These are phyloP conservation scores for Meteorus colon DNA, from an alignment of 2,888 invertebrate genomes.

Conservation along the genomic window DNA sequence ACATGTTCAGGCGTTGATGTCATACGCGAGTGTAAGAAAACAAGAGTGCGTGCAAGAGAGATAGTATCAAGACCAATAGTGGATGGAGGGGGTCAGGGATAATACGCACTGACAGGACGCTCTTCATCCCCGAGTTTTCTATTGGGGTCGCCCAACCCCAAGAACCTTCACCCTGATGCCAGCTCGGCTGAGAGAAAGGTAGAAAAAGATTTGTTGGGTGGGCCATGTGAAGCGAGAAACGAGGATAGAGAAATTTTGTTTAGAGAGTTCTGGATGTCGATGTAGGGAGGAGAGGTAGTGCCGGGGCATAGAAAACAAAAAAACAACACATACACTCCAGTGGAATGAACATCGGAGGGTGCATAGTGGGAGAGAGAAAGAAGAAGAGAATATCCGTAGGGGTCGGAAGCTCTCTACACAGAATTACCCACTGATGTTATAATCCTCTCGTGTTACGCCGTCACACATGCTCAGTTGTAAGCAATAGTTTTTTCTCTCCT, in stretches of 20 bases:
- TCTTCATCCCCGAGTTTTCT: slow-evolving; percentile 54
- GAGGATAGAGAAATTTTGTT: slow-evolving; percentile 33
- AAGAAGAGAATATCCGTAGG: slow-evolving; percentile 41
- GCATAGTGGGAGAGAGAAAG: slow-evolving; percentile 29
- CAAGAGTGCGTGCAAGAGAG: slow-evolving; percentile 13
- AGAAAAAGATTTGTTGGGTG: slow-evolving; percentile 14
- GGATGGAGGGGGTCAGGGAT: slow-evolving; percentile 62
- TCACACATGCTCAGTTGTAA: slow-evolving; percentile 67
- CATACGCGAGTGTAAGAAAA: slow-evolving; percentile 6
- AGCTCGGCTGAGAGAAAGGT: slow-evolving; percentile 15
- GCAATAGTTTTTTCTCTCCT: slow-evolving; percentile 64
- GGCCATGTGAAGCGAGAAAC: slow-evolving; percentile 29
- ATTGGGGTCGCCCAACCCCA: slow-evolving; percentile 51
- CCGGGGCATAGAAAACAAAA: slow-evolving; percentile 46
- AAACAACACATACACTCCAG: slow-evolving; percentile 67
- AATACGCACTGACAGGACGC: slow-evolving; percentile 71
- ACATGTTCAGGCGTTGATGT: slow-evolving; percentile 33
- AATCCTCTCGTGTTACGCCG: slow-evolving; percentile 72
- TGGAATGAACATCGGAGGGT: slow-evolving; percentile 68
- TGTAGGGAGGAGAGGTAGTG: slow-evolving; percentile 36
- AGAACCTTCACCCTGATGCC: slow-evolving; percentile 47
- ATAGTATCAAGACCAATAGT: slow-evolving; percentile 40
- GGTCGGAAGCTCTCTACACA: slow-evolving; percentile 56
- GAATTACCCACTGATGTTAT: slow-evolving; percentile 73
- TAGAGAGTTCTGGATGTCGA: slow-evolving; percentile 14